phyloP scores from a whole-genome alignment of 2,888 invertebrate species.

The Pemphredon lugubris region DNA sequence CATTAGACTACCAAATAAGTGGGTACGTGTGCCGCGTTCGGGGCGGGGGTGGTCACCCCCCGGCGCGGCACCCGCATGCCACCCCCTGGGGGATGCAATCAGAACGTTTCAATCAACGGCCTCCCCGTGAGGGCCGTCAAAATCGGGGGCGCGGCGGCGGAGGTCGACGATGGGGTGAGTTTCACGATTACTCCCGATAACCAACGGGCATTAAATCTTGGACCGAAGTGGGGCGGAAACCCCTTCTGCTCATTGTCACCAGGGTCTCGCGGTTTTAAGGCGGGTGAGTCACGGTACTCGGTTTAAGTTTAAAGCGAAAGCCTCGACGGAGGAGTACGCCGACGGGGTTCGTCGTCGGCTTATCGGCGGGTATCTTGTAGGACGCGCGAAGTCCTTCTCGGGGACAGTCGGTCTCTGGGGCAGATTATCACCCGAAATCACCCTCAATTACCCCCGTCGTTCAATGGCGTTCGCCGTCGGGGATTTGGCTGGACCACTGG shows the following conservation, averaged over 20 bases:
- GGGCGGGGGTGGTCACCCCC: conserved; percentile 63
- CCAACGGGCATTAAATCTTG: conserved; percentile 78
- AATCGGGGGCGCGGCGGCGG: conserved; percentile 52
- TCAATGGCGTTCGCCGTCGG: background rate
- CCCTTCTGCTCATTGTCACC: conserved; percentile 67
- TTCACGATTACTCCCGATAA: conserved; percentile 78
- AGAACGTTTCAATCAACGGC: conserved; percentile 81
- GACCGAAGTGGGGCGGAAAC: conserved; percentile 74
- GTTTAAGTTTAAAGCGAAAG: conserved; percentile 68
- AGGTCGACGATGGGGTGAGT: conserved; percentile 60
- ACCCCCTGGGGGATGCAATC: conserved; percentile 80
- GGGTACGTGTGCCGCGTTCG: conserved; percentile 67
- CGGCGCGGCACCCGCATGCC: conserved; percentile 72
- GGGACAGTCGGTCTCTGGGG: conserved; percentile 12
- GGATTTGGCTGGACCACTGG: too few species aligned
- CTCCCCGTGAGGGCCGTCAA: conserved; percentile 68
- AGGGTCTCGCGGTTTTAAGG: conserved; percentile 64
- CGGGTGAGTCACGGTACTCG: conserved; percentile 71
- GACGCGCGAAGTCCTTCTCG: conserved; percentile 15
- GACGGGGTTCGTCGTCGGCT: conserved; percentile 23
- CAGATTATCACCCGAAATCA: conserved; percentile 12
- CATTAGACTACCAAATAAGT: conserved; percentile 81
- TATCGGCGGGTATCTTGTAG: conserved; percentile 38
- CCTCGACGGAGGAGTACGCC: background rate
- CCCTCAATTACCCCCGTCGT: conserved; percentile 7